phyloP scores from a whole-genome alignment of 2,113 vertebrate genomes.

The Leucoraja erinaceus region DNA sequence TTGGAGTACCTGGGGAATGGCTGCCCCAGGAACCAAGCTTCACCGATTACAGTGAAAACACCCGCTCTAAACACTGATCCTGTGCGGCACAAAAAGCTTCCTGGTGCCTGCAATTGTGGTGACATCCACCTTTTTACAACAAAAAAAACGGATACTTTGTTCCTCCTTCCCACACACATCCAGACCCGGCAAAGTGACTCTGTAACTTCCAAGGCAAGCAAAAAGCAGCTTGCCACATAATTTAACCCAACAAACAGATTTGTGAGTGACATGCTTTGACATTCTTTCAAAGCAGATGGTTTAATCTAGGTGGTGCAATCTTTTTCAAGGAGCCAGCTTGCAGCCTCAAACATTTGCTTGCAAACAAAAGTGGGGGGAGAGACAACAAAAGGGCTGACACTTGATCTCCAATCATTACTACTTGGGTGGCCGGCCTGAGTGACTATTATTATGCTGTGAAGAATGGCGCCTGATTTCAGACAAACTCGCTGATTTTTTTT shows the following conservation, averaged over 20 bases:
- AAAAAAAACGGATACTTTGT: not conserved
- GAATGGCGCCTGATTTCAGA: constrained; percentile 49
- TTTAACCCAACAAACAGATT: constrained; percentile 43
- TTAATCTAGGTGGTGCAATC: constrained; percentile 45
- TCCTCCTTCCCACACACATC: not conserved
- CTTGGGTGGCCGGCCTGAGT: constrained; percentile 66
- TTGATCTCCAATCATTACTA: constrained; percentile 48
- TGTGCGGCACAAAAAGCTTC: not conserved
- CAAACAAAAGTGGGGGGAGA: constrained; percentile 43
- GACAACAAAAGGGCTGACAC: constrained; percentile 49
- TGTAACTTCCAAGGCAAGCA: constrained; percentile 27
- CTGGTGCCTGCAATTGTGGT: not conserved
- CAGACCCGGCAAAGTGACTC: not conserved
- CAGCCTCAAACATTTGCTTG: constrained; percentile 40
- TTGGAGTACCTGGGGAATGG: not conserved
- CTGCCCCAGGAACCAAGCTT: not conserved
- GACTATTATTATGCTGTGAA: constrained; percentile 59
- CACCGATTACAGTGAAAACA: constrained; percentile 26
- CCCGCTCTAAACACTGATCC: not conserved
- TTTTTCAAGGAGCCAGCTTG: constrained; percentile 41
- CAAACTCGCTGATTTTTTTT: constrained; percentile 12
- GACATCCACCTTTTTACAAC: not conserved
- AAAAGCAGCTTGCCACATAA: not conserved
- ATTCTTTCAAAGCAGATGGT: constrained; percentile 37
- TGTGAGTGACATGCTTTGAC: constrained; percentile 37